Conservation (phyloP, 2,113 vertebrate genomes). For the Phyllostomus discolor region DNA sequence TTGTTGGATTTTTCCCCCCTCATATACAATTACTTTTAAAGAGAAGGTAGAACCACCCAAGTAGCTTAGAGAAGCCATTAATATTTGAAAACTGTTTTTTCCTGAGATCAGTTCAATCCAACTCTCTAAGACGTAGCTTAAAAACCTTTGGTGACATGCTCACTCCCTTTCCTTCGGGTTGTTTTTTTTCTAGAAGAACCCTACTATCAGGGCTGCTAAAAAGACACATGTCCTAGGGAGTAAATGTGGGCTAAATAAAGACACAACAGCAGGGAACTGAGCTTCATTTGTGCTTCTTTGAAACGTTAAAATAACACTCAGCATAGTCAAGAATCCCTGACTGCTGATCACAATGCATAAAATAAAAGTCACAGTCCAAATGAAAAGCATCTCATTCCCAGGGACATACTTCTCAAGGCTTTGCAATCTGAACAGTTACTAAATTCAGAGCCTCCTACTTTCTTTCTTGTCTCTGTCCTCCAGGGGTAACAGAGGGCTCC, state of each 20-base stretch:
- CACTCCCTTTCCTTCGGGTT: background rate
- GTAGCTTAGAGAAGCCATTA: background rate
- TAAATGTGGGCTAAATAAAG: constrained; percentile 56
- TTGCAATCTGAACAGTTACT: background rate
- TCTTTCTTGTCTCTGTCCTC: background rate
- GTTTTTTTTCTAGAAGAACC: background rate
- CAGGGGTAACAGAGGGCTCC: background rate
- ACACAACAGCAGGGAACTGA: constrained; percentile 17
- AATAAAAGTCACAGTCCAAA: constrained; percentile 19
- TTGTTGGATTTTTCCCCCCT: background rate
- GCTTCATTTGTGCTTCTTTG: constrained; percentile 57
- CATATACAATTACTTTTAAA: background rate
- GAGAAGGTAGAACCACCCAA: background rate
- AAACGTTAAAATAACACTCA: constrained; percentile 51
- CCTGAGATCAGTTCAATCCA: background rate
- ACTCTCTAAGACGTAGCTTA: background rate
- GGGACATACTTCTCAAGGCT: background rate
- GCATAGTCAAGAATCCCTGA: background rate
- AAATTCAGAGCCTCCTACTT: background rate
- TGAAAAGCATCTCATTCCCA: constrained; percentile 27
- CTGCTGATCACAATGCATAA: constrained; percentile 17
- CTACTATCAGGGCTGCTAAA: background rate
- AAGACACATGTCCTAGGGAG: constrained; percentile 21
- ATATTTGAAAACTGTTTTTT: background rate
- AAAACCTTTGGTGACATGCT: background rate